These are phyloP conservation scores for Phoenicopterus ruber DNA, from an alignment of 2,113 vertebrate species.

Conservation along the genomic window DNA sequence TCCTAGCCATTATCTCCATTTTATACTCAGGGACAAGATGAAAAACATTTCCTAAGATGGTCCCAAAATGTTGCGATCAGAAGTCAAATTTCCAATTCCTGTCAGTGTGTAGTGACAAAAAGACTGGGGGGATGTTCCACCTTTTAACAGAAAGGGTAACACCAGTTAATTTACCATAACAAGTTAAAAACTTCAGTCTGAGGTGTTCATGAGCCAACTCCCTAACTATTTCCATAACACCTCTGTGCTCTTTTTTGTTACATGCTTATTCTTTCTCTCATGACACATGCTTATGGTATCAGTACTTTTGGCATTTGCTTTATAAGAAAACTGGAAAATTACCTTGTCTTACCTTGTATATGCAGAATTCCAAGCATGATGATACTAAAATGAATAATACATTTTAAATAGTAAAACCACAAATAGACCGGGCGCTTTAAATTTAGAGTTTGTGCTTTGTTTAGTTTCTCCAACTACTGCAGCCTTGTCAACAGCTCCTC, in stretches of 20 bases:
- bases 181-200: not conserved
- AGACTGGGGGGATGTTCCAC: too few relatives aligned
- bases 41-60: not conserved
- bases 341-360: not conserved
- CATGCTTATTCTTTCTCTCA: not conserved
- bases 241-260: not conserved
- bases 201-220: not conserved
- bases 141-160: not conserved
- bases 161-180: not conserved
- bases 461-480: not conserved
- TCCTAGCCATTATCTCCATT: not conserved
- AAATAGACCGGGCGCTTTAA: not conserved
- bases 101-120: not conserved
- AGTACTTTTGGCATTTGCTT: not conserved
- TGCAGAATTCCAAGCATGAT: not conserved
- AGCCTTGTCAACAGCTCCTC: not conserved
- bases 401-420: not conserved
- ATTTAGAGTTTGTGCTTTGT: not conserved
- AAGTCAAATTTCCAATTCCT: not conserved
- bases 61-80: not conserved
- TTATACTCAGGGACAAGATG: not conserved
- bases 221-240: not conserved
- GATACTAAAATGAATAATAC: not conserved
- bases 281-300: not conserved
- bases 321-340: not conserved